These are phyloP conservation scores for Amitus sp. DNA, from an alignment of 2,888 invertebrate genomes.

Conservation along the genomic window DNA sequence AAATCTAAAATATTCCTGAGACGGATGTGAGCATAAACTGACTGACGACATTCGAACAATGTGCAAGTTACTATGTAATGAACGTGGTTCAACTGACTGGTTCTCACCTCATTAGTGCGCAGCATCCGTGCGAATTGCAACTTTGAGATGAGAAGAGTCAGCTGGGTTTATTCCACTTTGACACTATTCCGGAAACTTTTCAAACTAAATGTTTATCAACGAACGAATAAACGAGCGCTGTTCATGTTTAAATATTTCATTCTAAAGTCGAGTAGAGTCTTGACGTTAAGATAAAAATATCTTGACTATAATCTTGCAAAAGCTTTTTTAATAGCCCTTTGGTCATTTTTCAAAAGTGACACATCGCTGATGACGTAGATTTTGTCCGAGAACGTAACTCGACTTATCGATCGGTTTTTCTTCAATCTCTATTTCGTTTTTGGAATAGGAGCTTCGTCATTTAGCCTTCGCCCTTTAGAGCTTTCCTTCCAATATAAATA, in stretches of 20 bases:
- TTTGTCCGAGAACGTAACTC: no score
- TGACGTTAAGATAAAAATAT: background rate
- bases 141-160: background rate
- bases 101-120: background rate
- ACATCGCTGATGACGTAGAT: background rate
- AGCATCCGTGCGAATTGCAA: background rate
- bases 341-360: no score
- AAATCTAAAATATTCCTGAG: no score
- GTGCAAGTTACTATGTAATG: no score
- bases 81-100: no score
- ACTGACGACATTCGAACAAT: no score
- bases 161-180: background rate
- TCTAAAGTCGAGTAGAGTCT: background rate
- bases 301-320: background rate
- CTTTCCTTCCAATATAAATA: background rate
- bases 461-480: background rate
- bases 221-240: background rate
- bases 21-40: no score
- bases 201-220: background rate
- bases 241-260: background rate
- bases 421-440: background rate
- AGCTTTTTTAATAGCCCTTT: no score
- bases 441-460: background rate
- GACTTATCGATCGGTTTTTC: background rate
- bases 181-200: background rate